A percentile compares a stretch with the other conserved stretches of the same genome.
Conservation (phyloP, 2,113 vertebrate species). For the Pithys albifrons region DNA sequence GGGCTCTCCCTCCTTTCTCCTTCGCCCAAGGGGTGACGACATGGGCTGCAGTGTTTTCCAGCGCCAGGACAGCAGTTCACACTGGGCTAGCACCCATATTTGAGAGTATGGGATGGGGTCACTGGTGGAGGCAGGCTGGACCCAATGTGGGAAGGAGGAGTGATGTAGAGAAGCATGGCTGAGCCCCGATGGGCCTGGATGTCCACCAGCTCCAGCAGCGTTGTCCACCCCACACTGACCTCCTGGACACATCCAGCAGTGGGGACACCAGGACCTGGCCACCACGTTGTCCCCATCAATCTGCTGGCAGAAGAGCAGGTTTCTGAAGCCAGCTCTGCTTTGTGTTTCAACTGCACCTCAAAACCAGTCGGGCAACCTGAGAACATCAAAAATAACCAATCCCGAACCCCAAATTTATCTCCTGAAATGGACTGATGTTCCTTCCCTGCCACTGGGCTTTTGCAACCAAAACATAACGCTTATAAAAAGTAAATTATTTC, state of each 20-base stretch:
- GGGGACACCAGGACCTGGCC: neutral
- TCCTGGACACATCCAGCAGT: neutral
- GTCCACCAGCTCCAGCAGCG: neutral
- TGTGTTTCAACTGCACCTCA: neutral
- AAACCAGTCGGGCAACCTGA: slow-evolving; percentile 17
- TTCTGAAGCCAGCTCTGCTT: neutral
- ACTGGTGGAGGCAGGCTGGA: neutral
- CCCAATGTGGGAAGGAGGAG: neutral
- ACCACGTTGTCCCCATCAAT: neutral
- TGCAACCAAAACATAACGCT: slow-evolving; percentile 70
- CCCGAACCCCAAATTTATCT: neutral
- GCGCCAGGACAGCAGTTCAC: neutral
- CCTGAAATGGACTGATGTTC: neutral
- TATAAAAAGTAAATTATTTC: slow-evolving; percentile 80
- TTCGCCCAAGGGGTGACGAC: fast-evolving
- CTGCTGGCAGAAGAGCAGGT: neutral
- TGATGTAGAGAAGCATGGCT: neutral
- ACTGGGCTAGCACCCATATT: neutral
- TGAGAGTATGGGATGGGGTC: neutral
- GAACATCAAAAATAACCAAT: slow-evolving; percentile 3
- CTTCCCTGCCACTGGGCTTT: slow-evolving; percentile 48
- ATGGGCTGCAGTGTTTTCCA: neutral
- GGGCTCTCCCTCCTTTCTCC: neutral
- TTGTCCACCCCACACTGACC: neutral
- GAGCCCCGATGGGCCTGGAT: fast-evolving